Conservation (phyloP, 2,888 invertebrate species). For the Microctonus brassicae region DNA sequence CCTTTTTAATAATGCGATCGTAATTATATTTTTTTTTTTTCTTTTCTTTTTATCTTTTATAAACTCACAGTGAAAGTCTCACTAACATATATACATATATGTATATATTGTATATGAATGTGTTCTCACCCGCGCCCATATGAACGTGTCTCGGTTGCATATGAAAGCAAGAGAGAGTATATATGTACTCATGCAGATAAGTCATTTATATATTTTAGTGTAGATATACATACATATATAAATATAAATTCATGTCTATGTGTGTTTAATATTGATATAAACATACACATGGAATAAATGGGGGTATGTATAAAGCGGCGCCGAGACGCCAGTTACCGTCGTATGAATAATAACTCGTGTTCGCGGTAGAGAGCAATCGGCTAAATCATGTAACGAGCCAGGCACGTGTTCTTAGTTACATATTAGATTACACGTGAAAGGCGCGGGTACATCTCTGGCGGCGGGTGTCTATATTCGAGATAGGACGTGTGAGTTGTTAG, state of each 20-base stretch:
- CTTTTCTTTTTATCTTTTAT: background rate
- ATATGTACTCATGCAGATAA: slow-evolving; percentile 6
- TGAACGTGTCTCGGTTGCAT: slow-evolving; percentile 36
- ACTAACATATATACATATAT: too few relatives aligned
- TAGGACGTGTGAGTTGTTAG: background rate
- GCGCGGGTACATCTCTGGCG: slow-evolving; percentile 23
- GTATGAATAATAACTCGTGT: slow-evolving; percentile 46
- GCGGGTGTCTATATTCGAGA: slow-evolving; percentile 20
- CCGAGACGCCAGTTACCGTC: slow-evolving; percentile 42
- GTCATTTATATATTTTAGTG: background rate
- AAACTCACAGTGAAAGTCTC: slow-evolving; percentile 4
- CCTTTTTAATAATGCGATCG: background rate
- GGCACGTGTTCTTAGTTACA: slow-evolving; percentile 55
- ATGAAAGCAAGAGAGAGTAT: slow-evolving; percentile 42
- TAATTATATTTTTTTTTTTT: background rate
- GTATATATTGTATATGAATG: too few relatives aligned
- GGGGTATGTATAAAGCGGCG: slow-evolving; percentile 40
- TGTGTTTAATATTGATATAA: too few relatives aligned
- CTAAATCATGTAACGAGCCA: slow-evolving; percentile 56
- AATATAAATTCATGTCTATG: too few relatives aligned
- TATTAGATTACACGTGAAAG: slow-evolving; percentile 46
- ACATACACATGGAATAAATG: too few relatives aligned
- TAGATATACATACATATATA: background rate
- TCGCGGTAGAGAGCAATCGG: slow-evolving; percentile 48
- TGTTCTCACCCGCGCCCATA: slow-evolving; percentile 12